Conservation (phyloP, 2,888 invertebrate species). For the Sisyra terminalis region DNA sequence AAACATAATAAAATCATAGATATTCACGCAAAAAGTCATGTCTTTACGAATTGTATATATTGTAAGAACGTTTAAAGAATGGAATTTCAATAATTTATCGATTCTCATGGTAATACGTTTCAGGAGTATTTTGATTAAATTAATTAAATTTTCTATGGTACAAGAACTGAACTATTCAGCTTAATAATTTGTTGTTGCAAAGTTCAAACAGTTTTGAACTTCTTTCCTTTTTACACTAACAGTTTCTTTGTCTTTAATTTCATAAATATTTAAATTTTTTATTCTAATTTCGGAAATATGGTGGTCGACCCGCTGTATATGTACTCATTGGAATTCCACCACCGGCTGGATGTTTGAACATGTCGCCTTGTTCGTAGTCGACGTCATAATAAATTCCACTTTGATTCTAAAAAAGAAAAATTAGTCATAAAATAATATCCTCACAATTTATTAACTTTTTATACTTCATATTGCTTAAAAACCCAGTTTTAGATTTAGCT, state of each 20-base stretch:
- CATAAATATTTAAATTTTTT: neutral
- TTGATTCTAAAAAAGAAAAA: constrained; percentile 50
- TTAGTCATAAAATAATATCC: constrained; percentile 7
- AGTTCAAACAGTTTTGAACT: neutral
- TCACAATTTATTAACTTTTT: neutral
- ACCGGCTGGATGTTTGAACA: constrained; percentile 36
- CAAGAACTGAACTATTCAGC: constrained; percentile 5
- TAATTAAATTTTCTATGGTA: constrained; percentile 1
- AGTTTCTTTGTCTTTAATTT: neutral
- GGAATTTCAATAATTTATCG: too few species aligned
- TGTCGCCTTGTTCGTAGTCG: constrained; percentile 55
- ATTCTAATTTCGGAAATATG: constrained; percentile 36
- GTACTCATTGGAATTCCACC: constrained; percentile 64
- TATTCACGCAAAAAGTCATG: too few species aligned
- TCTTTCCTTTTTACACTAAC: neutral
- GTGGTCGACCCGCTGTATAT: constrained; percentile 60
- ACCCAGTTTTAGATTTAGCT: neutral
- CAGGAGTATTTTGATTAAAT: neutral
- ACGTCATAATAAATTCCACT: constrained; percentile 83
- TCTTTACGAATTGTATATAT: too few species aligned
- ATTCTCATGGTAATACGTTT: neutral
- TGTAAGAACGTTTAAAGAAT: too few species aligned
- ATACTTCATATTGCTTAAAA: neutral
- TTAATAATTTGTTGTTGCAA: constrained; percentile 1
- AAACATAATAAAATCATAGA: too few species aligned